These are phyloP conservation scores for Apteryx mantelli DNA, from an alignment of 2,113 vertebrate genomes.

Conservation along the genomic window DNA sequence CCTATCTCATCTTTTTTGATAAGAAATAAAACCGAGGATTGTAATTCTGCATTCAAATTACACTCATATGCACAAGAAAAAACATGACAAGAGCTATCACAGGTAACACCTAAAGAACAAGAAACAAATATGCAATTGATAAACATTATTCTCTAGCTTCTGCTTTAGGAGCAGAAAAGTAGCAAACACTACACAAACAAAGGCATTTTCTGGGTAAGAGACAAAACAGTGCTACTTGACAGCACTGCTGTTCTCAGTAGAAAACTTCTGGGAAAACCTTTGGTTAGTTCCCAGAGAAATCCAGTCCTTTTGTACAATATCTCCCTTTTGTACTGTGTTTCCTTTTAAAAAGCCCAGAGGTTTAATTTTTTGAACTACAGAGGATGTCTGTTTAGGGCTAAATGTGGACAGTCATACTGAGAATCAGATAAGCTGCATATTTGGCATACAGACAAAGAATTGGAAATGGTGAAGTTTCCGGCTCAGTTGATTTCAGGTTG, in stretches of 20 bases:
- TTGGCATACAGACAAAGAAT: conserved; percentile 44
- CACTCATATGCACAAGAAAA: neutral
- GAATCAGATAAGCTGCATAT: conserved; percentile 62
- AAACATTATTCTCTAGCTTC: neutral
- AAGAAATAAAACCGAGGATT: neutral
- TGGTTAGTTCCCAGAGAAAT: conserved; percentile 7
- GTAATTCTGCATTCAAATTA: neutral
- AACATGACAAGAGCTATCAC: neutral
- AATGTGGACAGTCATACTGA: conserved; percentile 56
- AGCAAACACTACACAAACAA: conserved; percentile 13
- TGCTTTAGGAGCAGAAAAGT: neutral
- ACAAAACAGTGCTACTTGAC: neutral
- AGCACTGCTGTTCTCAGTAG: neutral
- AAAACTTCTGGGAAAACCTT: conserved; percentile 9
- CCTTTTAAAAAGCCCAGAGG: neutral
- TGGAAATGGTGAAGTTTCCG: neutral
- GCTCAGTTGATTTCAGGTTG: conserved; percentile 19
- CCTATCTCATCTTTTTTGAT: neutral
- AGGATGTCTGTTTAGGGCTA: conserved; percentile 37
- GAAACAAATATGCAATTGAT: neutral
- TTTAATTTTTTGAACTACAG: conserved; percentile 40
- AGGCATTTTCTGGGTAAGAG: neutral
- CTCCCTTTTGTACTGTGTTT: neutral
- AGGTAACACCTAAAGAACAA: neutral
- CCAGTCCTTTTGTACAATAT: neutral